These are phyloP conservation scores for Neomorphus geoffroyi DNA, from an alignment of 2,797 vertebrate genomes.

Conservation along the genomic window DNA sequence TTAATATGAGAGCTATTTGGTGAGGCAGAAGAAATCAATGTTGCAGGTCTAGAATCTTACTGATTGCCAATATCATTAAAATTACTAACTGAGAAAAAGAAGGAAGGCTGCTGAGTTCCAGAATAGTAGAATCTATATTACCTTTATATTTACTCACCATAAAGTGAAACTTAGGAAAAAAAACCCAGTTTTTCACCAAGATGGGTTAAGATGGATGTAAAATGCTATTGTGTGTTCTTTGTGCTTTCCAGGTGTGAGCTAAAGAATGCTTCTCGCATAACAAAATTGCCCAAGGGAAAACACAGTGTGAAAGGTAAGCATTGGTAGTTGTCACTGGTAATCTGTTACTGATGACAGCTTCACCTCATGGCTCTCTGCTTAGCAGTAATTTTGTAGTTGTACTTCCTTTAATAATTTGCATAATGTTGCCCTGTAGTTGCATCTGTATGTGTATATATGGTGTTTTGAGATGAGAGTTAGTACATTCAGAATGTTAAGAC, in stretches of 20 bases:
- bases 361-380: neutral
- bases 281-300: conserved; percentile 95
- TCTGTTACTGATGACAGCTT: neutral
- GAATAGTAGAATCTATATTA: neutral
- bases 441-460: neutral
- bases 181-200: neutral
- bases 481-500: neutral
- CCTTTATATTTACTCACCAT: neutral
- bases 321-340: neutral
- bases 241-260: conserved; percentile 87
- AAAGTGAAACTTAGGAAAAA: neutral
- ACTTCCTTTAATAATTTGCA: neutral
- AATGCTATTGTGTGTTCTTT: neutral
- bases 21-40: neutral
- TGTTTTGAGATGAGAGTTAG: neutral
- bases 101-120: neutral
- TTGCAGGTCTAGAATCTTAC: neutral
- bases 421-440: neutral
- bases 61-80: neutral
- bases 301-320: conserved; percentile 97
- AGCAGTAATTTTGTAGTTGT: neutral
- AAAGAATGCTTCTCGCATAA: conserved; percentile 94
- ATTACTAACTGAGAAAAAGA: neutral
- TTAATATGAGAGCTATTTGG: neutral
- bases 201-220: neutral